Percentiles rank a stretch among this genome's conserved stretches.
phyloP scores from a whole-genome alignment of 2,113 vertebrate genomes.

The Plectropomus leopardus region DNA sequence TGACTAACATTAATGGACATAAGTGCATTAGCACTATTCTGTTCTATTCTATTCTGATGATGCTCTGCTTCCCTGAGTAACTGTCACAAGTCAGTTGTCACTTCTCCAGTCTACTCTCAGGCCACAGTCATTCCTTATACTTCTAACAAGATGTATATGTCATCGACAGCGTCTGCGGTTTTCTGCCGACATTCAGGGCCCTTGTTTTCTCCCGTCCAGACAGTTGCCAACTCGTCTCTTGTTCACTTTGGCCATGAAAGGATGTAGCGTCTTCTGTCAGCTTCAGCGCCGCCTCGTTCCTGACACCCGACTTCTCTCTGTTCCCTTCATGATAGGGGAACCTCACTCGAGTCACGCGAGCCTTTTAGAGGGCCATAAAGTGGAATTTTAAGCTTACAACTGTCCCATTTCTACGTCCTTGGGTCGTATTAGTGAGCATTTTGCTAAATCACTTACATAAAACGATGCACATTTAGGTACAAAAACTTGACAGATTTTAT shows the following conservation, averaged over 20 bases:
- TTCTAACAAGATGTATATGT: slow-evolving; percentile 39
- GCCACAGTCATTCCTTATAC: slow-evolving; percentile 41
- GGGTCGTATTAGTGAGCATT: slow-evolving; percentile 46
- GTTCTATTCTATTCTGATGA: background rate
- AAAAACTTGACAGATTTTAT: slow-evolving; percentile 63
- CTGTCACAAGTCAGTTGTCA: slow-evolving; percentile 44
- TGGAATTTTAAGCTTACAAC: slow-evolving; percentile 41
- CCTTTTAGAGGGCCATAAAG: slow-evolving; percentile 55
- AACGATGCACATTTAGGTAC: slow-evolving; percentile 51
- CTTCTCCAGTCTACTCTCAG: slow-evolving; percentile 26
- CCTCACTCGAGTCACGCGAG: slow-evolving; percentile 52
- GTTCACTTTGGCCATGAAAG: slow-evolving; percentile 50
- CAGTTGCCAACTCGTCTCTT: slow-evolving; percentile 67
- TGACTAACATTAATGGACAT: slow-evolving; percentile 16
- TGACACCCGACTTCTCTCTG: slow-evolving; percentile 50
- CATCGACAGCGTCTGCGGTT: slow-evolving; percentile 37
- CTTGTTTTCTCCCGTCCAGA: slow-evolving; percentile 43
- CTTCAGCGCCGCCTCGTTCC: slow-evolving; percentile 29
- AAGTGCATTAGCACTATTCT: background rate
- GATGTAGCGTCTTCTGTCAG: slow-evolving; percentile 59
- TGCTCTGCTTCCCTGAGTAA: slow-evolving; percentile 14
- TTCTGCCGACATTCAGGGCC: slow-evolving; percentile 2
- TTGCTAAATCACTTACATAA: slow-evolving; percentile 65
- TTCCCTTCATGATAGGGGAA: slow-evolving; percentile 38
- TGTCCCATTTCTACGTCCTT: slow-evolving; percentile 49